Conservation (phyloP, 2,888 invertebrate species). For the Clivina fossor region DNA sequence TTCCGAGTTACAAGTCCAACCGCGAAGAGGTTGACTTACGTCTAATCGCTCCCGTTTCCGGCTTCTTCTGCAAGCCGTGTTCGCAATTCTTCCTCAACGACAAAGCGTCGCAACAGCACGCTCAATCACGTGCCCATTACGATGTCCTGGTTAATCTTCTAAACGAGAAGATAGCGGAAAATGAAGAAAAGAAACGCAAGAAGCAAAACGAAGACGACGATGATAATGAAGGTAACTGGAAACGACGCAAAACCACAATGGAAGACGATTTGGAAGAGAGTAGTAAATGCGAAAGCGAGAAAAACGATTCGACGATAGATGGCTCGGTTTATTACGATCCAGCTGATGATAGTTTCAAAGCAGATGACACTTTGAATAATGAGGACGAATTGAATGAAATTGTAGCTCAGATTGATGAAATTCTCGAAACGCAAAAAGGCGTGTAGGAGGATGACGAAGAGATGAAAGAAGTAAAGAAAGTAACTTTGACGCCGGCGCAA, state of each 20-base stretch:
- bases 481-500: too few relatives aligned
- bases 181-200: conserved; percentile 52
- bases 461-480: too few relatives aligned
- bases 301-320: too few relatives aligned
- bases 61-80: conserved; percentile 67
- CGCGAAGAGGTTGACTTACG: conserved; percentile 64
- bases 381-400: too few relatives aligned
- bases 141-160: conserved; percentile 62
- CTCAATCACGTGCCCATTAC: conserved; percentile 67
- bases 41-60: conserved; percentile 63
- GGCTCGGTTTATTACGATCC: too few relatives aligned
- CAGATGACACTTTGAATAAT: too few relatives aligned
- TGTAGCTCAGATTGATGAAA: too few relatives aligned
- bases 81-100: conserved; percentile 65
- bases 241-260: conserved; percentile 43
- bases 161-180: conserved; percentile 45
- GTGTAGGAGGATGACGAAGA: too few relatives aligned
- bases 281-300: too few relatives aligned
- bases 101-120: conserved; percentile 64
- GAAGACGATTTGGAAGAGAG: conserved; percentile 49
- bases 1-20: conserved; percentile 61
- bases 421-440: too few relatives aligned
- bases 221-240: conserved; percentile 42
- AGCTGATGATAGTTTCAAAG: too few relatives aligned
- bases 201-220: conserved; percentile 46